Conservation (phyloP, 2,113 vertebrate genomes). For the Dicentrarchus labrax region DNA sequence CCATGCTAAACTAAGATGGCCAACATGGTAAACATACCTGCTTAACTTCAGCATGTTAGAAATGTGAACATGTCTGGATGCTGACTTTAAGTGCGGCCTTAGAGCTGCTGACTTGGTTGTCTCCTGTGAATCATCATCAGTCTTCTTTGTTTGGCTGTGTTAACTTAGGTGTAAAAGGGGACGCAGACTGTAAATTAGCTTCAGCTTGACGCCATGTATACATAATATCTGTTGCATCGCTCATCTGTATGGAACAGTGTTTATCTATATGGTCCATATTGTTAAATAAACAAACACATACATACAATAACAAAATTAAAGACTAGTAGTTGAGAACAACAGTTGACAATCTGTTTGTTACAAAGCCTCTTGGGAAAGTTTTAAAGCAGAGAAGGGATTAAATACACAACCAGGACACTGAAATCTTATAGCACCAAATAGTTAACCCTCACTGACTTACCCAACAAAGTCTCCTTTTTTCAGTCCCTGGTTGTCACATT, state of each 20-base stretch:
- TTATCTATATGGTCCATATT: neutral
- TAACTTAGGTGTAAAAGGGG: neutral
- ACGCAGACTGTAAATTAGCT: neutral
- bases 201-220: neutral
- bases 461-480: neutral
- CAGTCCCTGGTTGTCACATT: neutral
- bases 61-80: too few relatives aligned
- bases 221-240: neutral
- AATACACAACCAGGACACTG: neutral
- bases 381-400: neutral
- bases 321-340: neutral
- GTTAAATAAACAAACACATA: neutral
- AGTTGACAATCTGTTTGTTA: neutral
- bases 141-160: neutral
- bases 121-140: too few relatives aligned
- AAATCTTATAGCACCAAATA: neutral
- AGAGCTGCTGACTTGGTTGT: too few relatives aligned
- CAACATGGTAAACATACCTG: too few relatives aligned
- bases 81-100: too few relatives aligned
- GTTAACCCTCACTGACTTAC: neutral
- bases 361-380: neutral
- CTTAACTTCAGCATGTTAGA: too few relatives aligned
- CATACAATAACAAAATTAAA: neutral
- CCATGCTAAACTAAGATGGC: too few relatives aligned
- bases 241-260: neutral